A percentile compares a stretch with the other conserved stretches of the same genome.
Evolutionary conservation across 2,113 vertebrate species (phyloP).

Genomic region (Eulemur macaco): DNA sequence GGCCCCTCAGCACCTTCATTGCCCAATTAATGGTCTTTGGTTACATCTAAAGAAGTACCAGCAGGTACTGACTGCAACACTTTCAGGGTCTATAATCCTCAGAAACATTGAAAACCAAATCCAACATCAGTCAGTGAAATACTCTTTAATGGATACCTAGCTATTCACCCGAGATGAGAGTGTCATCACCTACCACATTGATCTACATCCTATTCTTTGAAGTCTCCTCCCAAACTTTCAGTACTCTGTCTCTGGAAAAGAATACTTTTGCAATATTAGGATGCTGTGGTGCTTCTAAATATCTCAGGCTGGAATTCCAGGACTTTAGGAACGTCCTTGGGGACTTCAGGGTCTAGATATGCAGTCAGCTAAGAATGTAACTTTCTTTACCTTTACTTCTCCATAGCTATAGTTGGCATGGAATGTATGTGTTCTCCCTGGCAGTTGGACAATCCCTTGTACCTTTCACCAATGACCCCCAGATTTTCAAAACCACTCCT

Average conservation of each 20-base stretch:
- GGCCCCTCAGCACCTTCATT: background rate
- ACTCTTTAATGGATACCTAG: background rate
- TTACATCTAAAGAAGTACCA: background rate
- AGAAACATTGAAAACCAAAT: background rate
- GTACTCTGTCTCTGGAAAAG: background rate
- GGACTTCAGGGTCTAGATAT: background rate
- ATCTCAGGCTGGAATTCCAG: background rate
- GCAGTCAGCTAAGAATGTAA: background rate
- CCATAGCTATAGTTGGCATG: background rate
- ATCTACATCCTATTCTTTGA: background rate
- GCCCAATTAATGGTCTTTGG: background rate
- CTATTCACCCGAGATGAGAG: background rate
- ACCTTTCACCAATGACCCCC: background rate
- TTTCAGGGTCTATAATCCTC: background rate
- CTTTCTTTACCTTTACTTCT: background rate
- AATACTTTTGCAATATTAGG: background rate
- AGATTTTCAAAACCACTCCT: background rate
- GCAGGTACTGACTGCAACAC: background rate
- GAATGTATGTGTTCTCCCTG: accelerated
- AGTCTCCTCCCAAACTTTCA: background rate
- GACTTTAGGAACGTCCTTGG: background rate
- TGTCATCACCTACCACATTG: background rate
- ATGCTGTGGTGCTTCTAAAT: background rate
- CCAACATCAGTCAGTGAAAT: background rate
- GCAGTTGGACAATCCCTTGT: background rate